Evolutionary conservation across 2,797 vertebrate genomes (phyloP), one percentile per base, ranked within the genome.

Genomic region (Agapornis canus): DNA sequence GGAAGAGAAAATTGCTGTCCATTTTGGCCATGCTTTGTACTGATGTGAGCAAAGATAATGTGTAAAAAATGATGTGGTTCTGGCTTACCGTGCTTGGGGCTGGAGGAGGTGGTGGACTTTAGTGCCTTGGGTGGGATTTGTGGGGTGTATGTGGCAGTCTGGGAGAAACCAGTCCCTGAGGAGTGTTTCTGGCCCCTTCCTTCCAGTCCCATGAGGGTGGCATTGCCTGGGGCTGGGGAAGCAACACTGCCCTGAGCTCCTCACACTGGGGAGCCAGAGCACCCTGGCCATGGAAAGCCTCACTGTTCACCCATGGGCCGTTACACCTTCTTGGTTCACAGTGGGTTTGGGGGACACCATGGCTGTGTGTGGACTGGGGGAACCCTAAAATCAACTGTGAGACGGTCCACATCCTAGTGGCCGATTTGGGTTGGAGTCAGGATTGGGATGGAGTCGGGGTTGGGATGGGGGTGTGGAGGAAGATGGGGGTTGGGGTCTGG

Each of bases 251-350:
- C 21, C 26, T 2, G 0, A 10, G 31, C 14, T 27, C 25, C 66
- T 20, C 5, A 1, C 4, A 1, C 31, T 3, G 1, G 42, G 35
- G 21, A 54, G 27, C 23, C 22, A 2, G 32, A 25, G 51, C 31
- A 7, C 31, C 9, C 63, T 0, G 1, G 11, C 49, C 43, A 10
- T 1, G 3, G 23, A 11, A n/a, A 63, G 16, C n/a, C 27, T 11
- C 3, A 0, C 0, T 15, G n/a, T 15, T 39, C 42, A 4, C n/a
- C 37, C 43, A 3, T 0, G 2, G 18, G 23, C 42, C 2, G 0
- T 56, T 12, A 9, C 2, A 18, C 23, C 20, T 17, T n/a, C 68
- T 10, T 1, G 21, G 35, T 5, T 23, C 20, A 2, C 20, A 9
- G n/a, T 7, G 4, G 35, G 10, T 14, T 5, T 42, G 26, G 25